Base-by-base conservation (phyloP, 2,888 invertebrate genomes). In the Brenthis hecate region DNA sequence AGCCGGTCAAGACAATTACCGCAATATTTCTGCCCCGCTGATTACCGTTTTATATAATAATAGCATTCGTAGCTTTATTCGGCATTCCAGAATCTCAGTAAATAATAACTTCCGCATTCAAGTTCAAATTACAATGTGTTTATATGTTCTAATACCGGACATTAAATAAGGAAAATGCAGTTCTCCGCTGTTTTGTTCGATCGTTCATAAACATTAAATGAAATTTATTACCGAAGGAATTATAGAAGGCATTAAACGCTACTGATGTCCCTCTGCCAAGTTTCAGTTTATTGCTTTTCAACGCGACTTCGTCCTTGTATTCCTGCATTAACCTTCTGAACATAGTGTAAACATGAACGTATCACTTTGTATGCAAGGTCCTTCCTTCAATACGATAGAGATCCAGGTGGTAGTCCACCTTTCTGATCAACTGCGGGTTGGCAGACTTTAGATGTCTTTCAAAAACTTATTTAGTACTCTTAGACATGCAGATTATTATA, bases 261-360 rank as follows among this genome's bases (percentile, higher is more conserved):
- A 76, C 80, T 83, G 81, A 84, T 79, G 80, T 77, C 73, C 76
- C 72, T 77, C 75, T 75, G 73, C 71, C 74, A 73, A 76, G 74
- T 72, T 74, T 73, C 51, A 66, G 51, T 69, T 71, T 71, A 71
- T 71, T 63, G 58, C 65, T 66, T 36, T 64, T 56, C 50, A 48
- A 67, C 61, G 61, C 32, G 36, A 66, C 55, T 67, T 67, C 28
- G 16, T 60, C 51, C 23, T 23, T 5, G 54, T 43, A 62, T 54
- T 62, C 43, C 43, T 32, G 19, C 23, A 43, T 19, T 54, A 53
- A 28, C 14, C 14, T 19, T 47, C 43, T 14, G 19, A 23, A 58
- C 28, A 48, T n/a, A 28, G 2, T 0, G 6, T 13, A 50, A 51
- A 61, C n/a, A 36, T 51, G 3, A 16, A 19, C 8, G 50, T 61